Base-by-base conservation (phyloP, 2,888 invertebrate species). In the Esperia sulphurella region DNA sequence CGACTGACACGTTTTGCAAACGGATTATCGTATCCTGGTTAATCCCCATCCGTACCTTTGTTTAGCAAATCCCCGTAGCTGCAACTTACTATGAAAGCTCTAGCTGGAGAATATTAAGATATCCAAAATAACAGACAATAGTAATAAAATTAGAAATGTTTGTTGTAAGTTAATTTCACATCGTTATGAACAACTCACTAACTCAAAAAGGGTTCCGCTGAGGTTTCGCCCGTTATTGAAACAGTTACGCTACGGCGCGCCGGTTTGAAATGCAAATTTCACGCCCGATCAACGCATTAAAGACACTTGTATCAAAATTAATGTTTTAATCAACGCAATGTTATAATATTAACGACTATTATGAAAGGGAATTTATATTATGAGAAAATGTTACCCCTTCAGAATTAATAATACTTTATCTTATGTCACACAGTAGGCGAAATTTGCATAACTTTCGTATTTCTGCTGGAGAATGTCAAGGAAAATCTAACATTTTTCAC, bases 1-100 rank as follows among this genome's bases (percentile, higher is more conserved):
- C 78, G 74, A 71, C 78, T 85, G 85, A 81, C 83, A 79, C 78
- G 77, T 83, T 82, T n/a, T 78, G 74, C 78, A 73, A 83, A 83
- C 76, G 79, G 79, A 84, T 83, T 85, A 84, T 79, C 79, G 73
- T 78, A 79, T 76, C 72, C 74, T 74, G 71, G 68, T 43, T 46
- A 47, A 71, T 72, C 61, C 57, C 57, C 63, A 69, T 64, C 62
- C 61, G 60, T 61, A 53, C 57, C 64, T 53, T 61, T 38, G 35
- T 35, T 44, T 10, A 31, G 8, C 40, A 48, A 33, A 48, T 48
- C 31, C 14, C 43, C 40, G 28, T 48, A 44, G 33, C 28, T 44
- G 37, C 37, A 44, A 44, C n/a, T 44, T 37, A 28, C 37, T 33
- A 44, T 33, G 7, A 35, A 44, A 31, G 35, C 37, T 8, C 9